Conservation (phyloP, 2,797 vertebrate genomes). For the Columba guinea region DNA sequence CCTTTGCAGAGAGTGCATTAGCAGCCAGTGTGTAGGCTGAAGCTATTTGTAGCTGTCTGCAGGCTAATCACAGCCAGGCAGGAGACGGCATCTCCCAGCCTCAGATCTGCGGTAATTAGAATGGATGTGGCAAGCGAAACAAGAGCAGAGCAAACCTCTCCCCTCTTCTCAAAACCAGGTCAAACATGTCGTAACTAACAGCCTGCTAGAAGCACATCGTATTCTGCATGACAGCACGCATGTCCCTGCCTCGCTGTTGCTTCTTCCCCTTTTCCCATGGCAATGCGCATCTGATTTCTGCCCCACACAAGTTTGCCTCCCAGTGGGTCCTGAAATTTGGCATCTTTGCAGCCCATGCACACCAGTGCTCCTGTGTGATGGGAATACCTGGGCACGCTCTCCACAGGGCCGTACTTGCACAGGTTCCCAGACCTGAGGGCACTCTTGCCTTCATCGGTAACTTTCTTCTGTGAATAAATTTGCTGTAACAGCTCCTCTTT, state of each 20-base stretch:
- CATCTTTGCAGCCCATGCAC: background rate
- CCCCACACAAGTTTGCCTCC: background rate
- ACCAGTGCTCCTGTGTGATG: background rate
- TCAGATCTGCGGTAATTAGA: background rate
- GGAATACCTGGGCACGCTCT: background rate
- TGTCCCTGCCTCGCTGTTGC: background rate
- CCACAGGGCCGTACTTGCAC: background rate
- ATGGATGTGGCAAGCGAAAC: background rate
- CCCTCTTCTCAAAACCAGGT: background rate
- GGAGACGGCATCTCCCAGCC: slow-evolving; percentile 25
- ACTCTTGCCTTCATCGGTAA: background rate
- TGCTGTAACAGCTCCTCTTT: background rate
- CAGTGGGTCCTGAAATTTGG: background rate
- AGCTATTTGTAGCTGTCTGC: slow-evolving; percentile 70
- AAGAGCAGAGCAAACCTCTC: background rate
- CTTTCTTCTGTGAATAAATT: background rate
- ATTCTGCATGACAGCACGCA: background rate
- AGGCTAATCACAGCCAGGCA: slow-evolving; percentile 33
- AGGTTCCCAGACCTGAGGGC: background rate
- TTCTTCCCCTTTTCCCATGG: background rate
- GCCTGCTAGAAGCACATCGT: background rate
- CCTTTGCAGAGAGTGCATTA: background rate
- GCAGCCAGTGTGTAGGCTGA: slow-evolving; percentile 22
- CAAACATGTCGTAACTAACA: background rate
- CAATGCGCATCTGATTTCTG: background rate